Evolutionary conservation across 2,113 vertebrate species (phyloP), one percentile per base, ranked within the genome.

Genomic region (Otus sunia): DNA sequence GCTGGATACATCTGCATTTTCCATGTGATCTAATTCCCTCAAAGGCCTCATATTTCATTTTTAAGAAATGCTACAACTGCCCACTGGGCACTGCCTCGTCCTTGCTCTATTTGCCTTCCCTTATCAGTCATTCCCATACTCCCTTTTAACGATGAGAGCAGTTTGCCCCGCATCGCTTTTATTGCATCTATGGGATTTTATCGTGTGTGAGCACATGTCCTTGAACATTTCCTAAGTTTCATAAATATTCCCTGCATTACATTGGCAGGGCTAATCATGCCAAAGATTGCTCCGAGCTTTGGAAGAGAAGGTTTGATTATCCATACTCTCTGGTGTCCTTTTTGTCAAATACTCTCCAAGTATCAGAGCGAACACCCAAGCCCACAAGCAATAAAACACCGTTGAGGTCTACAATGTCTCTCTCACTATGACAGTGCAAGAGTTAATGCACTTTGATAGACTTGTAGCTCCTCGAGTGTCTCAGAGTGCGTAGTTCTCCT

Each of bases 301-400:
- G 62, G 50, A 73, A 53, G 34, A 37, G 63, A 34, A 27, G 9
- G 8, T 82, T 73, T 27, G 25, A 25, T 74, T n/a, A 21, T 21
- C 41, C 59, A 3, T 17, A 5, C 8, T 47, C 29, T 32, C 64
- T 27, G 15, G 32, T 49, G 37, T 36, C 68, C 1, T 0, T 59
- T 88, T 52, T n/a, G 27, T 36, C 59, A 63, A 67, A 53, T 5
- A 13, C 12, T 34, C 11, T 21, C 37, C 17, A 27, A 15, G 6
- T 8, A 45, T 21, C 39, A 2, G 16, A 9, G 32, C 0, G 0
- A 78, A 39, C 30, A 39, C 55, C 39, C 50, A 43, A 86, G 27
- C n/a, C 53, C 37, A 2, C 15, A 29, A 36, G 34, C 64, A 37
- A n/a, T 18, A 36, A 75, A 77, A 8, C 4, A 2, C 7, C 5